Percentiles rank a stretch among this genome's conserved stretches.
Conservation (phyloP, 1,140 invertebrate species). For the Psilanteris sp. region DNA sequence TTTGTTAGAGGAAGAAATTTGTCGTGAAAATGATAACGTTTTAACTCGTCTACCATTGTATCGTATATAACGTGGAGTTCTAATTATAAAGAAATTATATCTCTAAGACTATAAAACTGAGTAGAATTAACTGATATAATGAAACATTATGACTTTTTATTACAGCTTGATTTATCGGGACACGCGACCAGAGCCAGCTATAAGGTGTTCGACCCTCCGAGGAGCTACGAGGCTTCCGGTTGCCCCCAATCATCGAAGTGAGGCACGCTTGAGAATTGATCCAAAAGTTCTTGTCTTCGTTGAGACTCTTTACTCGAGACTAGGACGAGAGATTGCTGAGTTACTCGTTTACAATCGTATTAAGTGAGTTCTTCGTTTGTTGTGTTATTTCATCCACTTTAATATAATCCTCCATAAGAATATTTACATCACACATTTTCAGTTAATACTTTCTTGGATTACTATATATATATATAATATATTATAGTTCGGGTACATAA, state of each 20-base stretch:
- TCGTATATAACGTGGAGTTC: no score
- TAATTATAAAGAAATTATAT: no score
- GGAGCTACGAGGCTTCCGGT: slow-evolving; percentile 81
- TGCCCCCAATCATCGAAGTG: slow-evolving; percentile 89
- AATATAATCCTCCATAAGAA: background rate
- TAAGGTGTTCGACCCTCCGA: slow-evolving; percentile 87
- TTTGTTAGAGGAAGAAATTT: no score
- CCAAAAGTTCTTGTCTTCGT: slow-evolving; percentile 96
- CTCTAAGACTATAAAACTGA: no score
- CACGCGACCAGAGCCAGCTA: slow-evolving; percentile 87
- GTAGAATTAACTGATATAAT: slow-evolving; percentile 48
- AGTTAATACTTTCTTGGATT: no score
- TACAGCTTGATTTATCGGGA: slow-evolving; percentile 87
- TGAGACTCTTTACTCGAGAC: slow-evolving; percentile 94
- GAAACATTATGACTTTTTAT: slow-evolving; percentile 63
- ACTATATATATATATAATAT: no score
- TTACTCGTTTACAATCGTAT: slow-evolving; percentile 95
- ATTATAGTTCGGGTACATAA: no score
- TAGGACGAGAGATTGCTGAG: slow-evolving; percentile 95
- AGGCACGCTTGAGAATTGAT: slow-evolving; percentile 90
- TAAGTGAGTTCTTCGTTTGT: slow-evolving; percentile 84
- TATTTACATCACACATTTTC: slow-evolving; percentile 4
- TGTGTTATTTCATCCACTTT: slow-evolving; percentile 15
- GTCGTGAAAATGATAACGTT: no score
- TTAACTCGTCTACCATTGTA: no score